Percentiles rank a stretch among this genome's conserved stretches.
These are phyloP conservation scores for Apamea epomidion DNA, from an alignment of 2,888 invertebrate genomes.

Conservation along the genomic window DNA sequence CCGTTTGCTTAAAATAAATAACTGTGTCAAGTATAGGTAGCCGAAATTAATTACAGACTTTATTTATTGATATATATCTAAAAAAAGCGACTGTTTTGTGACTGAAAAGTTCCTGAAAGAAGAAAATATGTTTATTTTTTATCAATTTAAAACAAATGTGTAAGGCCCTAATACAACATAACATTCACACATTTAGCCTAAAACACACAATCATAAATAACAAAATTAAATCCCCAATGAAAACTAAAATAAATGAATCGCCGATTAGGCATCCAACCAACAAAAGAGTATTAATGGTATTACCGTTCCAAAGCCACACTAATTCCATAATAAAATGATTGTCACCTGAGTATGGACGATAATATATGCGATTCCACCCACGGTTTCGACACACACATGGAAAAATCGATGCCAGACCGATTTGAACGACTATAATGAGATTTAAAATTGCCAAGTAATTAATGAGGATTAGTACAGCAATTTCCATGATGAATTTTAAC, in stretches of 20 bases:
- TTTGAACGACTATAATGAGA: slow-evolving; percentile 87
- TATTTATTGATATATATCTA: background rate
- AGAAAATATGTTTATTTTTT: background rate
- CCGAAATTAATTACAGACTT: background rate
- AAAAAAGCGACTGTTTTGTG: background rate
- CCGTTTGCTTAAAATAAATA: background rate
- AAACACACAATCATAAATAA: background rate
- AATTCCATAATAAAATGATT: slow-evolving; percentile 67
- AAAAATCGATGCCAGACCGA: slow-evolving; percentile 88
- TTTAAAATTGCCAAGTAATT: slow-evolving; percentile 87
- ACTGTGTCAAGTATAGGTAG: no score
- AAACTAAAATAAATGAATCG: slow-evolving; percentile 31
- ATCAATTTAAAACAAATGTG: background rate
- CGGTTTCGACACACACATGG: slow-evolving; percentile 68
- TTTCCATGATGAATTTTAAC: slow-evolving; percentile 72
- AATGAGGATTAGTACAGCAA: slow-evolving; percentile 84
- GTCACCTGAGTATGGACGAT: slow-evolving; percentile 81
- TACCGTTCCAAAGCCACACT: slow-evolving; percentile 46
- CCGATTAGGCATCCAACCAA: slow-evolving; percentile 12
- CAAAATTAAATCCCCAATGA: background rate
- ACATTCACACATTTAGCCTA: background rate
- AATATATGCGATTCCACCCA: slow-evolving; percentile 84
- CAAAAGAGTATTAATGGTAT: slow-evolving; percentile 48
- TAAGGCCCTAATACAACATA: background rate
- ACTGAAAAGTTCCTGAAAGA: background rate